Conservation (phyloP, 37 sponge, comb jelly and placozoan genomes). For the Beroe ovata region DNA sequence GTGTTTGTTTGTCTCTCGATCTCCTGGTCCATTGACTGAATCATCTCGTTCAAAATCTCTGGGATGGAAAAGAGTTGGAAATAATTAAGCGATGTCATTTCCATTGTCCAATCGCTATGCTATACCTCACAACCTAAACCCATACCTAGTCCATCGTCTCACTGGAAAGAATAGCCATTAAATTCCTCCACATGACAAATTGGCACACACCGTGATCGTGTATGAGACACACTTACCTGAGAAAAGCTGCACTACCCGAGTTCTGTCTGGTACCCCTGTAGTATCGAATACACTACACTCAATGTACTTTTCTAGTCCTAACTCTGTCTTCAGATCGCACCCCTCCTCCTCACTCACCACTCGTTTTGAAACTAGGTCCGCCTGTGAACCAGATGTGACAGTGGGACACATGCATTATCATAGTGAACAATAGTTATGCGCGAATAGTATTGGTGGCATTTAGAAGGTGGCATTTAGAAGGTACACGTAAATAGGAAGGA, state of each 20-base stretch:
- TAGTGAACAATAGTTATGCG: too few relatives aligned
- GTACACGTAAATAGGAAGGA: too few relatives aligned
- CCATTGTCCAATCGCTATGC: too few relatives aligned
- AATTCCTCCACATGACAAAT: too few relatives aligned
- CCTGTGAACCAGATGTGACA: slow-evolving; percentile 14
- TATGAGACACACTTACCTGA: slow-evolving; percentile 52
- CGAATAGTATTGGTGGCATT: too few relatives aligned
- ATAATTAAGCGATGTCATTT: too few relatives aligned
- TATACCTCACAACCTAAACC: too few relatives aligned
- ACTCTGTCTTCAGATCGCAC: neutral
- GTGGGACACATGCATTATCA: too few relatives aligned
- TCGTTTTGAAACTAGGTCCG: slow-evolving; percentile 9
- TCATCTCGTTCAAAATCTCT: slow-evolving; percentile 66
- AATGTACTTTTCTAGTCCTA: slow-evolving; percentile 31
- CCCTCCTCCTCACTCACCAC: slow-evolving; percentile 34
- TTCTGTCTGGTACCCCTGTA: neutral
- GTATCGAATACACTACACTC: slow-evolving; percentile 42
- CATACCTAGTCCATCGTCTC: too few relatives aligned
- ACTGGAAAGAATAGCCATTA: too few relatives aligned
- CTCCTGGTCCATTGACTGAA: slow-evolving; percentile 31
- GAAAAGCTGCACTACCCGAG: slow-evolving; percentile 33
- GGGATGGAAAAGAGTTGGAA: neutral
- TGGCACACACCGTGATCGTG: too few relatives aligned
- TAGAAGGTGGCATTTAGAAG: too few relatives aligned
- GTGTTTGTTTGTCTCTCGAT: slow-evolving; percentile 51